Evolutionary conservation across 2,113 vertebrate genomes (phyloP), one percentile per base, ranked within the genome.

Genomic region (Brachionichthys hirsutus): DNA sequence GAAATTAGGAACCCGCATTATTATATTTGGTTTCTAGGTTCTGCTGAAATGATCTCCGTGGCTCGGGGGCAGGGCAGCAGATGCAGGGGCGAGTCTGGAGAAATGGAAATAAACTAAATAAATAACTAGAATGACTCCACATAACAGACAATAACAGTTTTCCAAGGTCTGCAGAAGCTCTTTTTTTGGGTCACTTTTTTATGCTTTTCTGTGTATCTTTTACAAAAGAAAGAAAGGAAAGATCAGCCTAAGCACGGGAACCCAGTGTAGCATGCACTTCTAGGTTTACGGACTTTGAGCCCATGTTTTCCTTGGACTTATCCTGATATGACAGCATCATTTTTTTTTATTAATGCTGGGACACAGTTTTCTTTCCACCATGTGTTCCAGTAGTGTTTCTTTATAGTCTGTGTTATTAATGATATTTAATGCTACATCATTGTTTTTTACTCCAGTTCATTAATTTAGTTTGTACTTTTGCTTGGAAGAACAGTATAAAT

Each of bases 1-100:
- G 64, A 73, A 76, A 53, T 47, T 20, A 18, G 18, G 12, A 53
- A 11, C 41, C 17, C 1, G 47, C 12, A 1, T 3, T 12, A 20
- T 35, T 16, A 55, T 46, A 36, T 56, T 56, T 47, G 9, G 17
- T 42, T 42, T 62, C 9, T n/a, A 2, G 5, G 16, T 35, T 54
- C 38, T 9, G 14, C 16, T 56, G 50, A 52, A 63, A 67, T 43
- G n/a, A 50, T 38, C 30, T 60, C 58, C 15, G 42, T 46, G 13
- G 50, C 49, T 53, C 14, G 1, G 3, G 3, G n/a, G 8, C 43
- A 56, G 42, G 22, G 44, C 9, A 9, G 35, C 36, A 43, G 13
- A 50, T 50, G 16, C 16, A 36, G 11, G 18, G 18, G 11, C 41
- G 35, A 54, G 6, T 51, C 44, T 22, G 12, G 20, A 64, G 20